Conservation (phyloP, 2,888 invertebrate species). For the Lasioglossum malachurum region DNA sequence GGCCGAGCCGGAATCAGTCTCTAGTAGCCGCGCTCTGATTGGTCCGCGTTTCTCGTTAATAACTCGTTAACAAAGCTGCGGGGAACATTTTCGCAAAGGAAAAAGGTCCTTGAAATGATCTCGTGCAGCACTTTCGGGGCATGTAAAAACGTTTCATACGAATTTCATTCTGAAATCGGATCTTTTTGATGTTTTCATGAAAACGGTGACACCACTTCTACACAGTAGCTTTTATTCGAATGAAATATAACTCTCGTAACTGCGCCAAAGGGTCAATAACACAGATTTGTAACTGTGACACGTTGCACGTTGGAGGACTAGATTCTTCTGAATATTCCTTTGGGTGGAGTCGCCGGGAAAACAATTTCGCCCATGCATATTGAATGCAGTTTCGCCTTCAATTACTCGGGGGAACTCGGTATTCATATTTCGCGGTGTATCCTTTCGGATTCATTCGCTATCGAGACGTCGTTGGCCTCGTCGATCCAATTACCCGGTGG, state of each 20-base stretch:
- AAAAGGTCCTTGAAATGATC: no score
- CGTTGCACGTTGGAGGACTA: neutral
- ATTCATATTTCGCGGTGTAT: neutral
- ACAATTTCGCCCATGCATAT: constrained; percentile 1
- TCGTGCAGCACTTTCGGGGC: no score
- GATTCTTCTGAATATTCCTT: neutral
- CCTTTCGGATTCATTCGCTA: constrained; percentile 7
- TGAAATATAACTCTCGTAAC: neutral
- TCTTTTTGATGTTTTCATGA: neutral
- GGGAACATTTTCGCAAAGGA: no score
- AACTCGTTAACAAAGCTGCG: no score
- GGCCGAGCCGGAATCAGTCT: no score
- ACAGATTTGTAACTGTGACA: neutral
- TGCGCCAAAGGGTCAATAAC: neutral
- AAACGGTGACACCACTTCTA: neutral
- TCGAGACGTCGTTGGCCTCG: neutral
- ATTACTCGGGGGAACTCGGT: neutral
- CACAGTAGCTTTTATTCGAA: neutral
- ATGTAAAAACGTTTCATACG: no score
- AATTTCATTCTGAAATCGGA: no score
- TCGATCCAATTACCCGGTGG: constrained; percentile 25
- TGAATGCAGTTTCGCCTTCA: neutral
- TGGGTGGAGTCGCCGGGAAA: neutral
- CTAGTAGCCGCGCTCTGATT: no score
- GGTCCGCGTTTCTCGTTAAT: no score